Evolutionary conservation across 2,797 vertebrate genomes (phyloP).

Genomic region (Anguilla marmorata): DNA sequence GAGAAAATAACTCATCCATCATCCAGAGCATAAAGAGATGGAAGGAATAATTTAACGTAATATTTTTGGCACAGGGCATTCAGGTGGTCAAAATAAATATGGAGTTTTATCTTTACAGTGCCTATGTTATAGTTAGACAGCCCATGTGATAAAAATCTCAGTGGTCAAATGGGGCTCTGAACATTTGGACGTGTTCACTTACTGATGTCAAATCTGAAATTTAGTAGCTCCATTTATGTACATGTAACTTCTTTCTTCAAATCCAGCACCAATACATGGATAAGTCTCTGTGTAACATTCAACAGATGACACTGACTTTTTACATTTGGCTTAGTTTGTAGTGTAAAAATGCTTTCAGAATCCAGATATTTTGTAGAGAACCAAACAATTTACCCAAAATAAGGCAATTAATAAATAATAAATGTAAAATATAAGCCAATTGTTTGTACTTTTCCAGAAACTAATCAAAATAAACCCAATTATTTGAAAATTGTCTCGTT

Average conservation of each 20-base stretch:
- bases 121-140: conserved; percentile 8
- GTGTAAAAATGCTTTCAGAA: neutral
- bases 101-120: neutral
- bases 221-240: neutral
- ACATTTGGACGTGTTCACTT: neutral
- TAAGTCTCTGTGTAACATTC: neutral
- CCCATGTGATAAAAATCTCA: neutral
- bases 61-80: neutral
- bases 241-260: neutral
- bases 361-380: neutral
- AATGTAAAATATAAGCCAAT: conserved; percentile 36
- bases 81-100: neutral
- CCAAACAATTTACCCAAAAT: conserved; percentile 2
- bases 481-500: conserved; percentile 15
- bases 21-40: neutral
- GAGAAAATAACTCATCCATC: neutral
- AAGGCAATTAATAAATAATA: conserved; percentile 17
- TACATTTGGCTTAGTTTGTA: neutral
- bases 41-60: neutral
- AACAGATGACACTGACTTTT: neutral
- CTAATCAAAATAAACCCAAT: conserved; percentile 37
- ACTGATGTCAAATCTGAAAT: neutral
- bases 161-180: neutral
- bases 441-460: conserved; percentile 32
- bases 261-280: neutral